Base-by-base conservation (phyloP, 2,797 vertebrate genomes). In the Thamnophis elegans region DNA sequence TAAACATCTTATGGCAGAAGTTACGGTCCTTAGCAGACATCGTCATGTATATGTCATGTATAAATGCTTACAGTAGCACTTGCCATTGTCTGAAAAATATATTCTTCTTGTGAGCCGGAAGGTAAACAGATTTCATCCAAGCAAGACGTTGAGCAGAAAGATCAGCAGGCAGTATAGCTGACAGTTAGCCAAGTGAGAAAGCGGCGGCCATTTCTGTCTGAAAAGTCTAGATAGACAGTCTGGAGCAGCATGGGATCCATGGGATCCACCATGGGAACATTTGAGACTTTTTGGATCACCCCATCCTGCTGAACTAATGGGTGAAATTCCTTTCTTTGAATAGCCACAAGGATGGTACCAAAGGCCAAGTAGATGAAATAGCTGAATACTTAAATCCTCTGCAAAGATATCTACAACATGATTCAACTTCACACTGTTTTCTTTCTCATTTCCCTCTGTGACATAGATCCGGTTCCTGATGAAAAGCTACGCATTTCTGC, bases 401-500 rank as follows among this genome's bases (percentile, higher is more conserved):
- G 25, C n/a, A 36, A 47, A 10, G 11, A 55, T 36, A 62, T 51
- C 25, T 9, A 68, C 6, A 58, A 16, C 18, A 58, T 53, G 42
- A n/a, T 16, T 28, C 2, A 32, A 28, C 4, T 47, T 82, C 25
- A 42, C 1, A 1, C 55, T n/a, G 3, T 12, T 11, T 62, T 62
- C 59, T 12, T 53, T 20, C 28, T 51, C 92, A 56, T 18, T 87
- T 73, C 42, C 89, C 92, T n/a, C 47, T 93, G 85, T 25, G 12
- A 56, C 91, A 53, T 97, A 99, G 99, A 97, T 99, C 96, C 97
- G 98, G 94, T 97, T 99, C 87, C 82, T 98, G 95, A 99, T 99
- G 99, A 99, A 99, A 96, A 98, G 97, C 95, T 98, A 99, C 95
- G 98, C 99, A 0, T 99, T 98, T 95, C 95, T 99, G 36, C 97